Evolutionary conservation across 2,797 vertebrate genomes (phyloP).

Genomic region (Sebastes miniatus): DNA sequence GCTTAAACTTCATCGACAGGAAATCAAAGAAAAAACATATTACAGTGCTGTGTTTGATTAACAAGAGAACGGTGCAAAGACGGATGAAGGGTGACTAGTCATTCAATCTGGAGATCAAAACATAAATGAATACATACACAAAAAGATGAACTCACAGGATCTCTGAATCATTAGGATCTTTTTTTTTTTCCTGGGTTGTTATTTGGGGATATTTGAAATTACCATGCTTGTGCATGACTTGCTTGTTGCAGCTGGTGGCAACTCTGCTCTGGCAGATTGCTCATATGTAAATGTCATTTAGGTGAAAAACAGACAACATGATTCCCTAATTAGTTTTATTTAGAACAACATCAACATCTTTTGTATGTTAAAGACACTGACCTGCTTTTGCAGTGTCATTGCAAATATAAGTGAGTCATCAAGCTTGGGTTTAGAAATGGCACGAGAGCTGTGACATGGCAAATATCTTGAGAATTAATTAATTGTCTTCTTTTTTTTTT

Average conservation of each 20-base stretch:
- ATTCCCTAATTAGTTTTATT: slow-evolving; percentile 17
- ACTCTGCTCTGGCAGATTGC: slow-evolving; percentile 10
- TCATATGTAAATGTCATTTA: slow-evolving; percentile 38
- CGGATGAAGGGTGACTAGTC: not conserved
- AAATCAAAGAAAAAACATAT: slow-evolving; percentile 25
- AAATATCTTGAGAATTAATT: not conserved
- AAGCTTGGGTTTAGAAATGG: not conserved
- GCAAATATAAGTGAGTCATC: not conserved
- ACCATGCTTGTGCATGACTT: slow-evolving; percentile 9
- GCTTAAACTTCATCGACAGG: slow-evolving; percentile 1
- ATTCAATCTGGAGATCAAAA: not conserved
- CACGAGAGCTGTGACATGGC: not conserved
- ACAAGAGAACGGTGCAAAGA: not conserved
- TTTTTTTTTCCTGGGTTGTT: not conserved
- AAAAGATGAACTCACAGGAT: not conserved
- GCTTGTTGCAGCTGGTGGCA: slow-evolving; percentile 14
- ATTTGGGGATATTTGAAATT: slow-evolving; percentile 4
- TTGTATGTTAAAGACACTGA: not conserved
- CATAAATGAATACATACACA: not conserved
- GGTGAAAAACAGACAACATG: not conserved
- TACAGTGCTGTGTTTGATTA: not conserved
- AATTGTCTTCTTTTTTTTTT: not conserved
- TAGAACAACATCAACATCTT: slow-evolving; percentile 3
- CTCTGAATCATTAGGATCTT: not conserved
- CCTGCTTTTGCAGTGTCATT: not conserved